A percentile compares a stretch with the other conserved stretches of the same genome.
These are phyloP conservation scores for Psilopsiagon aymara DNA, from an alignment of 2,113 vertebrate species.

Conservation along the genomic window DNA sequence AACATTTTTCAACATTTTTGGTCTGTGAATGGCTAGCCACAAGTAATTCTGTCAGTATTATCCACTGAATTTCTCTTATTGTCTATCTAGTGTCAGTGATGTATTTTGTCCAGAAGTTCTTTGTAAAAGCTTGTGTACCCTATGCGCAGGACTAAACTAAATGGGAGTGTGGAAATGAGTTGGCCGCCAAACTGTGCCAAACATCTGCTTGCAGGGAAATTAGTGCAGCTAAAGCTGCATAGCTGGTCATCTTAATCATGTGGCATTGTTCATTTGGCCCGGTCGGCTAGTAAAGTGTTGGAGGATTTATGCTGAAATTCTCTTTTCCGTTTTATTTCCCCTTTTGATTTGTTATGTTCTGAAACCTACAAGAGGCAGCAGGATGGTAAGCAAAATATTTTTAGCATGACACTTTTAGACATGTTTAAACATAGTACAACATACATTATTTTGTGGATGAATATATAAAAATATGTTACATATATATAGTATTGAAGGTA, in stretches of 20 bases:
- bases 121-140: neutral
- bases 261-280: neutral
- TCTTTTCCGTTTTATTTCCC: neutral
- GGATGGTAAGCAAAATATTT: neutral
- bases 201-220: neutral
- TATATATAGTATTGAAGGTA: neutral
- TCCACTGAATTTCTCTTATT: neutral
- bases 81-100: neutral
- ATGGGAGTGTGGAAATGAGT: neutral
- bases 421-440: neutral
- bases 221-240: neutral
- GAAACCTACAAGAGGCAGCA: neutral
- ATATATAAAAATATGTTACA: neutral
- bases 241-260: neutral
- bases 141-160: neutral
- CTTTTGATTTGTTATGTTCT: neutral
- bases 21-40: neutral
- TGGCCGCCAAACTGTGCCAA: neutral
- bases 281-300: neutral
- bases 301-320: neutral
- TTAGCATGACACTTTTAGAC: neutral
- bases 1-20: neutral
- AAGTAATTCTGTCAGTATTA: neutral
- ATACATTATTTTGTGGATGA: neutral
- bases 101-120: neutral